phyloP scores from a whole-genome alignment of 2,888 invertebrate species.

The Oegoconia quadripuncta region DNA sequence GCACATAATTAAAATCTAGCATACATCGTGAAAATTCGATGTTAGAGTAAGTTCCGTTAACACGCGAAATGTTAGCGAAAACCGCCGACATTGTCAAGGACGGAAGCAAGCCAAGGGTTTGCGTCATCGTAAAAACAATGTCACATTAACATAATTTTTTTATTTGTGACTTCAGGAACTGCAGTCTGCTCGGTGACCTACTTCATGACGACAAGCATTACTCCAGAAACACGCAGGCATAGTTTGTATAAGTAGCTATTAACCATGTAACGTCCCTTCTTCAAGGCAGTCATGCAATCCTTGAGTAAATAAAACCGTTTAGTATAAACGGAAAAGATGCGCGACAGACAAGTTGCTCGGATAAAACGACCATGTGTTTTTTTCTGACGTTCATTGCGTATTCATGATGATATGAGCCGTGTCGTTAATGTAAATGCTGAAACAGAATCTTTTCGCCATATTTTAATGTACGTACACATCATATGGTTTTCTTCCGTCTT shows the following conservation, averaged over 20 bases:
- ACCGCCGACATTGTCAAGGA: conserved; percentile 26
- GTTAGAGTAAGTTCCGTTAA: conserved; percentile 25
- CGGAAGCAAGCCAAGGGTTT: conserved; percentile 17
- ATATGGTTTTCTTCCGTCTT: no score
- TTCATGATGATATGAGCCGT: no score
- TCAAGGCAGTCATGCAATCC: neutral
- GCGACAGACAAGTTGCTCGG: no score
- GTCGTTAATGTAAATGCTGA: no score
- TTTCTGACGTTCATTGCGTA: no score
- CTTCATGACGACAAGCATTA: conserved; percentile 1
- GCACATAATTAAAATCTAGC: neutral
- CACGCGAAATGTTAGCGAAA: conserved; percentile 35
- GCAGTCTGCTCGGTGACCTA: conserved; percentile 11
- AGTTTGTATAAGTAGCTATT: neutral
- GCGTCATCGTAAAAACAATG: conserved; percentile 17
- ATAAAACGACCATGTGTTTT: no score
- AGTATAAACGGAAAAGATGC: no score
- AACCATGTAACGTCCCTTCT: neutral
- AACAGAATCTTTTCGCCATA: no score
- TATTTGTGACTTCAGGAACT: conserved; percentile 7
- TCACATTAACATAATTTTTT: conserved; percentile 21
- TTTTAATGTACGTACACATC: no score
- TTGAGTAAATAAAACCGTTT: neutral
- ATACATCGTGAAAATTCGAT: neutral
- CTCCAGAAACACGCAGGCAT: conserved; percentile 3